Conservation (phyloP, 2,797 vertebrate genomes). For the Parauchenoglanis punctatus region DNA sequence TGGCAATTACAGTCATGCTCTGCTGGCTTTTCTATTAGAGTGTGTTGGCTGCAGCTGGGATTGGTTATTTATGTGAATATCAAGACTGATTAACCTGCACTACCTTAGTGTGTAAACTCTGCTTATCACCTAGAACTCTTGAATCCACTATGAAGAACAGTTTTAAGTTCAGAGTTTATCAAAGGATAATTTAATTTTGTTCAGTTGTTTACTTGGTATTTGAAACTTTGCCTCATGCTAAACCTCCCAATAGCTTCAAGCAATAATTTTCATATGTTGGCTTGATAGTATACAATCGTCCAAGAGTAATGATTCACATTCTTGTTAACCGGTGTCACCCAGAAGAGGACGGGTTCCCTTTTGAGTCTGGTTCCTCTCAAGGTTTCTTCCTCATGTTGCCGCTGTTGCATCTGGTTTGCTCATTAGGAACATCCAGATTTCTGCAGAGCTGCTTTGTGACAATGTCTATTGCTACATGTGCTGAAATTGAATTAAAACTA, state of each 20-base stretch:
- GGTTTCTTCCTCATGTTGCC: not conserved
- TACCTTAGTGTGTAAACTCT: slow-evolving; percentile 20
- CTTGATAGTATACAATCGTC: not conserved
- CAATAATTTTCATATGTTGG: no score
- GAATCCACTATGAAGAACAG: not conserved
- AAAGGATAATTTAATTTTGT: not conserved
- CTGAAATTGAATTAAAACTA: not conserved
- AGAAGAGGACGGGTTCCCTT: not conserved
- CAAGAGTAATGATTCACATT: not conserved
- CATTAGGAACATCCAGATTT: not conserved
- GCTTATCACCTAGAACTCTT: not conserved
- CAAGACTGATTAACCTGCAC: slow-evolving; percentile 37
- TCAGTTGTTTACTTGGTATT: not conserved
- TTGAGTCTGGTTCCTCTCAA: not conserved
- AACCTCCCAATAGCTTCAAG: not conserved
- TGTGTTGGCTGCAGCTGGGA: slow-evolving; percentile 51
- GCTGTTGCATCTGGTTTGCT: not conserved
- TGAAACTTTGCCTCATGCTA: not conserved
- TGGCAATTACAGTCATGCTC: slow-evolving; percentile 57
- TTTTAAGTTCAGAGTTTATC: not conserved
- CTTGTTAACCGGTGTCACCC: not conserved
- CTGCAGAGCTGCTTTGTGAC: not conserved
- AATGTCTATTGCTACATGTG: not conserved
- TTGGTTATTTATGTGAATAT: slow-evolving; percentile 50
- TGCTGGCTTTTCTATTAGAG: slow-evolving; percentile 55